Evolutionary conservation across 2,113 vertebrate species (phyloP).

Genomic region (Neopipo cinnamomea): DNA sequence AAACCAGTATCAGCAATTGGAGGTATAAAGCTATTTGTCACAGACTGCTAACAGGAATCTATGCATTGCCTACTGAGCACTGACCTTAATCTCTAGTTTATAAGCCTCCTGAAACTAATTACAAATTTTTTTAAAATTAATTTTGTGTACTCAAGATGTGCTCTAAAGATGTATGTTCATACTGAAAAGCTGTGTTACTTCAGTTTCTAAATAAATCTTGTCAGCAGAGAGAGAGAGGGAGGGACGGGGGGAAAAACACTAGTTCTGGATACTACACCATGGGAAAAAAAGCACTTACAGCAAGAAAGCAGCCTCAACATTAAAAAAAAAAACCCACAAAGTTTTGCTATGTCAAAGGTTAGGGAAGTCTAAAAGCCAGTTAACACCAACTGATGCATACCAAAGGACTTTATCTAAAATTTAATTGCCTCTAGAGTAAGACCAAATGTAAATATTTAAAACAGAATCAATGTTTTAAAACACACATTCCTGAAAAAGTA

Average conservation of each 20-base stretch:
- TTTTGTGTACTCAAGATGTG: background rate
- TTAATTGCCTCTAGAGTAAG: background rate
- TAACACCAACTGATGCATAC: background rate
- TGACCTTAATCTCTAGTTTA: background rate
- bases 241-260: background rate
- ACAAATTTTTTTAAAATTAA: background rate
- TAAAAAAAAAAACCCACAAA: background rate
- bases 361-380: background rate
- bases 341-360: background rate
- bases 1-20: background rate
- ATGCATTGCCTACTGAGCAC: background rate
- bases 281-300: background rate
- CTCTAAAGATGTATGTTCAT: background rate
- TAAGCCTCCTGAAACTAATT: background rate
- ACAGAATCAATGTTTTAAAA: background rate
- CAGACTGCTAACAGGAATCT: background rate
- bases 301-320: background rate
- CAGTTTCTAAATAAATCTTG: background rate
- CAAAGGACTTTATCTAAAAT: background rate
- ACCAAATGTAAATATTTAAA: constrained; percentile 22
- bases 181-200: background rate
- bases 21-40: background rate
- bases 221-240: background rate
- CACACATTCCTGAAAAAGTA: background rate
- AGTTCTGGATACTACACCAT: background rate